Base-by-base conservation (phyloP, 2,797 vertebrate genomes). In the Microctenopoma stevenorrisi region DNA sequence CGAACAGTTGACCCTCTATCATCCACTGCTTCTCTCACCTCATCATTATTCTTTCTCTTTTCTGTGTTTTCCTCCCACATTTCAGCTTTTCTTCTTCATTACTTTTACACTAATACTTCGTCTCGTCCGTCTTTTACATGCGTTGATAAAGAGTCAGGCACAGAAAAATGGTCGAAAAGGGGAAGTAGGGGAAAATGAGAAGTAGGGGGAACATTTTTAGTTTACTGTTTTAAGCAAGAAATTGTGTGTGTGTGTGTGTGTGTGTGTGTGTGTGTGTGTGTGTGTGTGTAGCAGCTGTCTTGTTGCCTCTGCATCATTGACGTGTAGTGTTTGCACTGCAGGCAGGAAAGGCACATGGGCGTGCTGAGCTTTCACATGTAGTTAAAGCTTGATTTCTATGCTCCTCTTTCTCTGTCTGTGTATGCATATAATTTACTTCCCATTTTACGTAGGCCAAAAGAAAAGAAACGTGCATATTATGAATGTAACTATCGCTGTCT, bases 291-390 rank as follows among this genome's bases (percentile, higher is more conserved):
- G 22, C 22, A 22, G 22, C 22, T 22, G 22, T 22, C 22, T 22
- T 22, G 22, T 84, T 73, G 63, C 83, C 76, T 89, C 72, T 89
- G 61, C 79, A 74, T 89, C 90, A 87, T 47, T 64, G 80, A 53
- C 26, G 2, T 79, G 52, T 56, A 60, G 67, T 61, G 81, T 81
- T 86, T 81, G 71, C 74, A 85, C 83, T 87, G 79, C 76, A 67
- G 86, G 86, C 83, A 65, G 72, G 38, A 81, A 59, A 77, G 67
- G 65, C 70, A 76, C 82, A 85, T 78, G 55, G 75, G 63, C 53
- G 64, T 74, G 80, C 78, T 80, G 81, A 75, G 84, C 81, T 80
- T 89, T 91, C 90, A 90, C 86, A 86, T 88, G 73, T 60, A 75
- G 64, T 91, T 88, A 86, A 53, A 30, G 42, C 49, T 43, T 61